These are phyloP conservation scores for Nephrotoma flavescens DNA, from an alignment of 2,888 invertebrate genomes.

Conservation along the genomic window DNA sequence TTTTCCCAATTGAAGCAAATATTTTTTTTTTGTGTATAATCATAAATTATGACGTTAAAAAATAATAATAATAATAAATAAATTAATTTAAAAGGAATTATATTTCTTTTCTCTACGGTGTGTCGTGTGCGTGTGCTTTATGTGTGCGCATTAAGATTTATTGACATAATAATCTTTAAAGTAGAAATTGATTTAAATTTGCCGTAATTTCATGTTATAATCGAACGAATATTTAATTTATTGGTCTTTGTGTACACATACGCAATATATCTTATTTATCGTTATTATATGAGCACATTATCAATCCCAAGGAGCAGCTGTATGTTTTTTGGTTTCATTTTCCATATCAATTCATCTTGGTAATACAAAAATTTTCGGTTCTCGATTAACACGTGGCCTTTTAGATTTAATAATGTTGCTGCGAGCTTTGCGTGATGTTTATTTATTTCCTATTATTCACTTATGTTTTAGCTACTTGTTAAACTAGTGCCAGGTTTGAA, in stretches of 20 bases:
- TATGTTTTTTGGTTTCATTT: too few relatives aligned
- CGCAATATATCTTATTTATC: background rate
- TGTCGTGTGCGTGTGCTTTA: background rate
- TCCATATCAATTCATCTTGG: too few relatives aligned
- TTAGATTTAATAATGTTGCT: too few relatives aligned
- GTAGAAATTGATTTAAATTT: background rate
- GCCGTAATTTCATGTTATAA: background rate
- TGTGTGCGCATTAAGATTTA: background rate
- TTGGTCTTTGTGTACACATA: background rate
- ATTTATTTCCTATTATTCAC: too few relatives aligned
- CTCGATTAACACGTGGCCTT: too few relatives aligned
- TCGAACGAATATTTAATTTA: background rate
- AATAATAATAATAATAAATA: background rate
- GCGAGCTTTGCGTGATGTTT: too few relatives aligned
- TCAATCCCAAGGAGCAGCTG: too few relatives aligned
- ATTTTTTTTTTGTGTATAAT: background rate
- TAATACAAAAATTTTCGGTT: too few relatives aligned
- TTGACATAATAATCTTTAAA: background rate
- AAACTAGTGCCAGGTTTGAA: too few relatives aligned
- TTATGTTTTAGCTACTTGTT: too few relatives aligned
- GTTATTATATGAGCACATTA: background rate
- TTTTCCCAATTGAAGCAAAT: background rate
- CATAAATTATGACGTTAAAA: background rate
- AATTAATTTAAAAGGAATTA: background rate
- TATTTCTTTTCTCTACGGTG: background rate